Evolutionary conservation across 53 echinoderm and acorn worm genomes (phyloP).

Genomic region (Holothuria scabra): DNA sequence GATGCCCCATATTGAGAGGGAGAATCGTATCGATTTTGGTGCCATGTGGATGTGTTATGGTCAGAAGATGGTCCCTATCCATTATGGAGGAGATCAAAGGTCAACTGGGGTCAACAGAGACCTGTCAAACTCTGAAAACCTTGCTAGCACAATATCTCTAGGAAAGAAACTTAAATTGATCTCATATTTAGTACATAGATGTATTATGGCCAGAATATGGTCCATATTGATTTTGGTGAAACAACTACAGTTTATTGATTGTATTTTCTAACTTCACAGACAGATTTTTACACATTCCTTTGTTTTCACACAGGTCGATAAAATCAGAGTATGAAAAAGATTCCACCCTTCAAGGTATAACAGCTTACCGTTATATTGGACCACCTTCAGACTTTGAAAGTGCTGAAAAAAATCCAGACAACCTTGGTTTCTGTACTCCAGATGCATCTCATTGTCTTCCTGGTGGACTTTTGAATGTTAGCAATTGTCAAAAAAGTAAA

Average conservation of each 20-base stretch:
- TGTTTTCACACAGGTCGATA: constrained; percentile 65
- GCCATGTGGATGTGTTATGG: too few species aligned
- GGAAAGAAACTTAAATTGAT: too few species aligned
- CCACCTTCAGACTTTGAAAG: constrained; percentile 76
- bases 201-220: too few species aligned
- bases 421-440: constrained; percentile 85
- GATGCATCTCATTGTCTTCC: constrained; percentile 66
- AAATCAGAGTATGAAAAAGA: constrained; percentile 59
- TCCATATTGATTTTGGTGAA: neutral
- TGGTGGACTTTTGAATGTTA: constrained; percentile 72
- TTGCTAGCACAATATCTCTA: too few species aligned
- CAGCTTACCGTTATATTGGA: constrained; percentile 64
- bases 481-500: constrained; percentile 69
- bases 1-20: too few species aligned
- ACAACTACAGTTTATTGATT: neutral
- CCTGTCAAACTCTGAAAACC: too few species aligned
- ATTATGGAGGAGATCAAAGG: too few species aligned
- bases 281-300: neutral
- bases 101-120: too few species aligned
- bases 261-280: neutral
- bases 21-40: too few species aligned
- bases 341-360: constrained; percentile 51
- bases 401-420: constrained; percentile 68
- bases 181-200: too few species aligned
- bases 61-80: too few species aligned